Percentiles rank a stretch among this genome's conserved stretches.
Evolutionary conservation across 2,797 vertebrate species (phyloP).

Genomic region (Luscinia megarhynchos): DNA sequence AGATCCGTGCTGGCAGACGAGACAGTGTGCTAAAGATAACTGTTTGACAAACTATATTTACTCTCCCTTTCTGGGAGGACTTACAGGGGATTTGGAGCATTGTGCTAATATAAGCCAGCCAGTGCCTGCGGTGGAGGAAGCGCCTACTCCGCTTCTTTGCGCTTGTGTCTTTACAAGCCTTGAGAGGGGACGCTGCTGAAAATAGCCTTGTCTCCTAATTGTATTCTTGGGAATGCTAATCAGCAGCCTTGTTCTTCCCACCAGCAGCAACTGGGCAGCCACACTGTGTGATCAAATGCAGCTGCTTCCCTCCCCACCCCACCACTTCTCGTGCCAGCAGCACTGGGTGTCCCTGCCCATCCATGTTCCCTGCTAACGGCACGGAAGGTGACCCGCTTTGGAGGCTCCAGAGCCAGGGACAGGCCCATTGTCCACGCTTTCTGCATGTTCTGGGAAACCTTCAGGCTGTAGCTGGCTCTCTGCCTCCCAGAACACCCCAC

Average conservation of each 20-base stretch:
- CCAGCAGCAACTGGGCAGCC: not conserved
- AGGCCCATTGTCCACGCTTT: not conserved
- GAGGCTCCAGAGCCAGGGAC: not conserved
- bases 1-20: slow-evolving; percentile 60
- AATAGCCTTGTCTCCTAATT: slow-evolving; percentile 57
- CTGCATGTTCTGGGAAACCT: slow-evolving; percentile 1
- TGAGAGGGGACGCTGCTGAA: slow-evolving; percentile 27
- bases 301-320: not conserved
- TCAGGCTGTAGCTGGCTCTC: not conserved
- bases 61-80: slow-evolving; percentile 70
- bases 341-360: not conserved
- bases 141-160: slow-evolving; percentile 10
- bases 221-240: slow-evolving; percentile 52
- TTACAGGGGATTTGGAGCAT: slow-evolving; percentile 69
- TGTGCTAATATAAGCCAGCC: slow-evolving; percentile 66
- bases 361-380: not conserved
- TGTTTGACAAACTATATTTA: slow-evolving; percentile 70
- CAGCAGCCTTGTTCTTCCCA: slow-evolving; percentile 24
- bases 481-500: not conserved
- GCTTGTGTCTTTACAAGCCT: slow-evolving; percentile 44
- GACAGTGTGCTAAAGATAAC: slow-evolving; percentile 72
- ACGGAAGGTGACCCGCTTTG: not conserved
- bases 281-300: not conserved
- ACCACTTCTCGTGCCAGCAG: not conserved
- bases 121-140: slow-evolving; percentile 58